Base-by-base conservation (phyloP, 2,888 invertebrate species). In the Serrognathus titanus region DNA sequence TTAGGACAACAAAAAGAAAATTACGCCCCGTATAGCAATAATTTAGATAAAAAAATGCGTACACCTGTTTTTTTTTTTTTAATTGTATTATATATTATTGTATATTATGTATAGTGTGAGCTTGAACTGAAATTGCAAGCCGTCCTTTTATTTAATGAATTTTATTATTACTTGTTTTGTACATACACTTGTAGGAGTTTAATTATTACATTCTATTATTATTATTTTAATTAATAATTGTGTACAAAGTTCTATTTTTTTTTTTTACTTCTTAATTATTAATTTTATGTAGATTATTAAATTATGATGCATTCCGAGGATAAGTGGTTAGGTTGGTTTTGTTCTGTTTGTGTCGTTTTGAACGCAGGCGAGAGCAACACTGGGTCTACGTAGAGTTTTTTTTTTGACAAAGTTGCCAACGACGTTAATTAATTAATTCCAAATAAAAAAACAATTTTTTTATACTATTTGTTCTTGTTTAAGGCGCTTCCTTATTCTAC, bases 211-310 rank as follows among this genome's bases (percentile, higher is more conserved):
- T 55, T 58, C 53, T 55, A 55, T 60, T 58, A 55, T 55, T 48
- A 59, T 59, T 49, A 59, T 66, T 66, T 55, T 54, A 54, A 54
- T 52, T 55, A 58, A 53, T 58, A 43, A 13, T 58, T 65, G 65
- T 71, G 71, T 71, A 71, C 71, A 71, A 70, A 71, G 64, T 63
- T 61, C 20, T 43, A 10, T 39, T 67, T 67, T 67, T 66, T 43
- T 43, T 39, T 67, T 67, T 67, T 66, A 65, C 66, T 63, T 66
- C 24, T 67, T 68, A 64, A 63, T 59, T 59, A 62, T 59, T 55
- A 58, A 58, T 65, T 65, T 63, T 64, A 62, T 67, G 64, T 64
- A 61, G 64, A 68, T 58, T 63, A 65, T 68, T 66, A 64, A 67
- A 66, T 65, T 61, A 61, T 31, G 24, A 31, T 64, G 57, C 63